Base-by-base conservation (phyloP, 1,140 invertebrate genomes). In the Leguminivora glycinivorella region DNA sequence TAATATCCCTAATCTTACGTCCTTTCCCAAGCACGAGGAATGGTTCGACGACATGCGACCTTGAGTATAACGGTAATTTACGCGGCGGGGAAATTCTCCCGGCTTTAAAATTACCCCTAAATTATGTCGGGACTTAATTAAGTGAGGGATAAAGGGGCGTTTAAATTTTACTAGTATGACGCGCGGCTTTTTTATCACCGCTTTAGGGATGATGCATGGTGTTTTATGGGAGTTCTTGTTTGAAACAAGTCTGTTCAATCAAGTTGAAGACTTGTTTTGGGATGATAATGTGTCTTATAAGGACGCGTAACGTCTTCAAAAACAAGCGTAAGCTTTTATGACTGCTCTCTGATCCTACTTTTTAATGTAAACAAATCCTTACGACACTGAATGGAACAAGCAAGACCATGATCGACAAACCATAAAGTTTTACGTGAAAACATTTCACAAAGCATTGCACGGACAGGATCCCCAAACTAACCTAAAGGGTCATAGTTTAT, bases 31-130 rank as follows among this genome's bases (percentile, higher is more conserved):
- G 26, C 31, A 22, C 10, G 26, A 60, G 56, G 26, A 31, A 31
- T n/a, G 29, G 58, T 29, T 31, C 26, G 25, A 29, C 14, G 58
- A 73, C 52, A 38, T 52, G 68, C 78, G 79, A 81, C 83, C 85
- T 87, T 85, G 85, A 82, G 74, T 71, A 81, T 78, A 60, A 70
- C 70, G 60, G 70, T 81, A 80, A 79, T 79, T 79, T 56, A 43
- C 25, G 29, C 76, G 75, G 29, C 63, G 69, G 67, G 67, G 69
- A 68, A 56, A 63, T 70, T 68, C 56, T 70, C 71, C 75, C 78
- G 70, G 58, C 78, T 81, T 77, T 80, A 77, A 78, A 82, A 81
- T 84, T 79, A 72, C 74, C 52, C 73, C 66, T 75, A 75, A 78
- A 79, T 75, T 60, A 68, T 25, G 73, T 70, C 75, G 43, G 63